A percentile compares a stretch with the other conserved stretches of the same genome.
Conservation (phyloP, 2,797 vertebrate species). For the Poeciliopsis infans region DNA sequence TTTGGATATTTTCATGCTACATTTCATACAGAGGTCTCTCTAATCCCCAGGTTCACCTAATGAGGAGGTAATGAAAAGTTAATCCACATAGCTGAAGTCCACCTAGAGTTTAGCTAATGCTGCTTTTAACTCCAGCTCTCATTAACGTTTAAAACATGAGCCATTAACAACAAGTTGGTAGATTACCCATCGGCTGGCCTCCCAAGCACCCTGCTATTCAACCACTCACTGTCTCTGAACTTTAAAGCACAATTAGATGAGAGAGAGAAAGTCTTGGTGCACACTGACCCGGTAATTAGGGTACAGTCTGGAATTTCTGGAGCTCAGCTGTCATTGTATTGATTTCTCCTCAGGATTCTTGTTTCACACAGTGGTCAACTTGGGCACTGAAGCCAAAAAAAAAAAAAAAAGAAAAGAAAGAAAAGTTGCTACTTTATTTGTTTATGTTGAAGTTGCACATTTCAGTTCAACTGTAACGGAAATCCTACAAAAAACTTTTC, state of each 20-base stretch:
- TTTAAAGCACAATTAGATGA: conserved; percentile 77
- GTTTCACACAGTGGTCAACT: conserved; percentile 46
- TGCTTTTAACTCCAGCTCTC: conserved; percentile 81
- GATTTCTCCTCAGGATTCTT: conserved; percentile 70
- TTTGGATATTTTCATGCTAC: conserved; percentile 78
- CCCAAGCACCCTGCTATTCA: conserved; percentile 57
- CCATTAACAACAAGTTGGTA: conserved; percentile 83
- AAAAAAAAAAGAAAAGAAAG: not conserved
- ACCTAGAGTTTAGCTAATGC: conserved; percentile 83
- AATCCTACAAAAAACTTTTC: not conserved
- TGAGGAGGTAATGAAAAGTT: conserved; percentile 85
- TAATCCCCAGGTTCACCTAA: conserved; percentile 83
- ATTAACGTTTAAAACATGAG: conserved; percentile 85
- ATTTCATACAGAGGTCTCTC: conserved; percentile 76
- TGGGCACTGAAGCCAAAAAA: conserved; percentile 34
- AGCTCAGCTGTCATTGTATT: conserved; percentile 75
- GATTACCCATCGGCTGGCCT: conserved; percentile 72
- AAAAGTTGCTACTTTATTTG: conserved; percentile 31
- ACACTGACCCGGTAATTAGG: conserved; percentile 75
- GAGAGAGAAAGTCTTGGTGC: conserved; percentile 60
- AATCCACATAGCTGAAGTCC: conserved; percentile 81
- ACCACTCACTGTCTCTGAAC: conserved; percentile 68
- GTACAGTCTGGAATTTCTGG: conserved; percentile 70
- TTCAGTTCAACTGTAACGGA: conserved; percentile 17
- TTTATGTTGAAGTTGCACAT: conserved; percentile 26